These are phyloP conservation scores for Panurus biarmicus DNA, from an alignment of 2,113 vertebrate genomes.

Conservation along the genomic window DNA sequence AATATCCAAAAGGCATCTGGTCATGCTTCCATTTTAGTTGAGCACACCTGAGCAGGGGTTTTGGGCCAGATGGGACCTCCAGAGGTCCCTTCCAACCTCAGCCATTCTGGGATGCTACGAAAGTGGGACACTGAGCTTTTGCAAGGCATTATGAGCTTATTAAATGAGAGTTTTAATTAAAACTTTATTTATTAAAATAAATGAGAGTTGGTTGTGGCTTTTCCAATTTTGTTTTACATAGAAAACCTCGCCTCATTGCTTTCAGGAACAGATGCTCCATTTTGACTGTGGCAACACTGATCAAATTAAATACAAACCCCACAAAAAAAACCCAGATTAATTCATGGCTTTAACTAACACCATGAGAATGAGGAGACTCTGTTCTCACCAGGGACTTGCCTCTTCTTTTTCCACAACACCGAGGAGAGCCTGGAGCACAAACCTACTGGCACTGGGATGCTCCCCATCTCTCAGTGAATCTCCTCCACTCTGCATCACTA, in stretches of 20 bases:
- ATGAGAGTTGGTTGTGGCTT: not conserved
- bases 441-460: not conserved
- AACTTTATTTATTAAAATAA: not conserved
- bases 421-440: not conserved
- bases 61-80: not conserved
- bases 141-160: not conserved
- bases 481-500: not conserved
- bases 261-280: not conserved
- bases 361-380: not conserved
- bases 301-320: not conserved
- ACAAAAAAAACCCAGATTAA: not conserved
- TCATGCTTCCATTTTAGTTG: not conserved
- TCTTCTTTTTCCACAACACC: not conserved
- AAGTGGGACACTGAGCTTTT: not conserved
- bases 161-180: not conserved
- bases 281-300: not conserved
- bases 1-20: not conserved
- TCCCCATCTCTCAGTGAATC: not conserved
- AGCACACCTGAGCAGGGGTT: not conserved
- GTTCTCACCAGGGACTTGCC: not conserved
- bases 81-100: not conserved
- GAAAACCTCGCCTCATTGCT: not conserved
- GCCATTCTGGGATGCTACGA: not conserved
- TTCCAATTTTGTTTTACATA: not conserved
- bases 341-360: not conserved